These are phyloP conservation scores for cattle (Bos taurus) DNA, from an alignment of 2,113 vertebrate genomes.

Conservation along the genomic window ARS-UCD2.0 NC_037355.1:2371501-2372000, in stretches of 20 bases:
- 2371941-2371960: neutral
- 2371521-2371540: neutral
- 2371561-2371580: no score
- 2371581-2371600: no score
- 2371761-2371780: neutral
- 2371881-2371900: no score
- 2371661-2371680: no score
- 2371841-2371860: neutral
- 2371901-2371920: neutral
- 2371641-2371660: no score
- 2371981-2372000: neutral
- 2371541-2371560: no score
- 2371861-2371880: neutral
- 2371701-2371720: no score
- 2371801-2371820: fast-evolving
- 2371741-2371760: fast-evolving
- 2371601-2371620: no score
- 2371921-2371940: neutral
- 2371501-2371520: neutral
- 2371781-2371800: no score
- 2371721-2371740: no score
- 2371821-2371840: fast-evolving
- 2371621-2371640: no score
- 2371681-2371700: fast-evolving
- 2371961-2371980: neutral